phyloP scores from a whole-genome alignment of 2,797 vertebrate genomes.

The Odontamblyopus rebecca region DNA sequence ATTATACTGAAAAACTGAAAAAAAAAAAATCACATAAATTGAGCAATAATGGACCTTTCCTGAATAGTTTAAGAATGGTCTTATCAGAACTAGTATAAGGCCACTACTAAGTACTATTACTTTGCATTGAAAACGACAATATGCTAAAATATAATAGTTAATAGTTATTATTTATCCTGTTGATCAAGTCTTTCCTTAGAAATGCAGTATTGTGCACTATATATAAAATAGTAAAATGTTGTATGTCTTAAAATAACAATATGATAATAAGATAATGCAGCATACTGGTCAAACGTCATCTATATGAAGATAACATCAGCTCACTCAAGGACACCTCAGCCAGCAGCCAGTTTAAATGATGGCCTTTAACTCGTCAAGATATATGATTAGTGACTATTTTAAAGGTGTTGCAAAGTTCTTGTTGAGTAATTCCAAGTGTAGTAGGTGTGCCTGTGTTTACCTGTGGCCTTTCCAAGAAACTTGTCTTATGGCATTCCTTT shows the following conservation, averaged over 20 bases:
- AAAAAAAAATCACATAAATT: not conserved
- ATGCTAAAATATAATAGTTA: no score
- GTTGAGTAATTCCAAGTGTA: constrained; percentile 34
- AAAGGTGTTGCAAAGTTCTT: constrained; percentile 25
- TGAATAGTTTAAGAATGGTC: not conserved
- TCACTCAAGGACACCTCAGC: not conserved
- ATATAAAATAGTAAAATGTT: not conserved
- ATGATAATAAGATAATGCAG: not conserved
- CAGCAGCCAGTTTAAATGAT: not conserved
- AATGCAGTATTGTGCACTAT: no score
- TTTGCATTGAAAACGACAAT: no score
- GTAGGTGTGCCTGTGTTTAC: constrained; percentile 41
- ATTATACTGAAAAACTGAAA: not conserved
- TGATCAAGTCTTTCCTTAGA: no score
- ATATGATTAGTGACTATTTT: constrained; percentile 13
- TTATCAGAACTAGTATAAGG: not conserved
- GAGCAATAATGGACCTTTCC: not conserved
- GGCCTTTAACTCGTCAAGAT: not conserved
- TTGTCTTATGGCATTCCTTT: constrained; percentile 51
- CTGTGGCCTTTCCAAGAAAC: constrained; percentile 28
- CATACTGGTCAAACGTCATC: not conserved
- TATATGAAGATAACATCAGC: not conserved
- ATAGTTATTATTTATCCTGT: no score
- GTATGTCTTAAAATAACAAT: not conserved
- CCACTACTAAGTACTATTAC: not conserved